Evolutionary conservation across 2,113 vertebrate species (phyloP).

Genomic region (Hypomesus transpacificus): DNA sequence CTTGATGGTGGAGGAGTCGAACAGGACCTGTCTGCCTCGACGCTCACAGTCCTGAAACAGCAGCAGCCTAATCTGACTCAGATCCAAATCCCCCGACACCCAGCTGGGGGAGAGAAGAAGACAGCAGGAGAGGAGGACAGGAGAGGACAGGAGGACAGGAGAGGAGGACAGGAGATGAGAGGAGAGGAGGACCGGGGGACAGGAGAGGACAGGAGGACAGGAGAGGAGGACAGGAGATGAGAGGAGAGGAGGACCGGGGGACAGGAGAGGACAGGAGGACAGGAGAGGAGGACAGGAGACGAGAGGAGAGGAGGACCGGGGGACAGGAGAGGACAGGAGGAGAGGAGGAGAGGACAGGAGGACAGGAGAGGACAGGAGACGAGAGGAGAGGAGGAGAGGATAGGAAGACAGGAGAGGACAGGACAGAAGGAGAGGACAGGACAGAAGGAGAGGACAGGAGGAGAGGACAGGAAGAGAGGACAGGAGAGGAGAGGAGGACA

Average conservation of each 20-base stretch:
- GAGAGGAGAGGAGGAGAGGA: background rate
- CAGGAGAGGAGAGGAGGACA: background rate
- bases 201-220: background rate
- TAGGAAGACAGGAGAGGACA: background rate
- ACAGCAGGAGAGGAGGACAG: background rate
- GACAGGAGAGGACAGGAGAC: constrained; percentile 1
- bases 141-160: no score
- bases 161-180: background rate
- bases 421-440: constrained; percentile 4
- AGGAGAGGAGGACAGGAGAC: background rate
- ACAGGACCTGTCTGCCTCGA: constrained; percentile 83
- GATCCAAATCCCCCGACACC: constrained; percentile 79
- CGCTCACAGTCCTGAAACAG: constrained; percentile 88
- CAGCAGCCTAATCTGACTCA: constrained; percentile 82
- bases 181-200: background rate
- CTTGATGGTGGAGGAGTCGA: constrained; percentile 84
- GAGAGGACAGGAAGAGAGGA: background rate
- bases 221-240: no score
- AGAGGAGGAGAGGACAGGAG: background rate
- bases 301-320: no score
- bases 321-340: background rate
- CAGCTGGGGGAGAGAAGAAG: constrained; percentile 65
- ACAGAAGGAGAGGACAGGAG: background rate
- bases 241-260: no score
- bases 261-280: background rate